Base-by-base conservation (phyloP, 1,140 invertebrate species). In the Notospermus geniculatus region DNA sequence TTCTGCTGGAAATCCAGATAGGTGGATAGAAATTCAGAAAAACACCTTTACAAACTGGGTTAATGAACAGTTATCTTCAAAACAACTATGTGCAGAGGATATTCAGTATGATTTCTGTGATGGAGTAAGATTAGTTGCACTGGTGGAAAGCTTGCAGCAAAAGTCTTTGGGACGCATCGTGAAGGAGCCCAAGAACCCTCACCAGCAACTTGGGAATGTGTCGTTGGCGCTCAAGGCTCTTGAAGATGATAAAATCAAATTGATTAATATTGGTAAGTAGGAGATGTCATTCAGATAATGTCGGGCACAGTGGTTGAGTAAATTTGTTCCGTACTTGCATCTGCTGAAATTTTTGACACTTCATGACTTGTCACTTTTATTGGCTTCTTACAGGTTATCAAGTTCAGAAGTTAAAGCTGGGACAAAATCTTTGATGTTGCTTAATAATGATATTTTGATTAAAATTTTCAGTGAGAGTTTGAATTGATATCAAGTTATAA, bases 1-100 rank as follows among this genome's bases (percentile, higher is more conserved):
- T n/a, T n/a, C 63, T 27, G 60, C 68, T 29, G 66, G 67, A 29
- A 46, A 28, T 4, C 41, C 57, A 23, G 54, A 65, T 30, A 57
- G 70, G 11, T 80, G 77, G 78, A 91, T 98, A 29, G 91, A 94
- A 77, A 98, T 98, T 67, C 95, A 98, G 82, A 89, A 93, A 28
- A 94, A 96, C 75, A 98, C 95, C 0, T 98, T 98, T 80, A 88
- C 90, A 65, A 98, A 98, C 82, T 98, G 95, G 95, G 91, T 97
- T 63, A 98, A 98, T 82, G 94, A 97, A 80, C 92, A 96, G 70
- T 80, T 97, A 55, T 88, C 62, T 36, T 29, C 63, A 1, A 65
- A 63, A 87, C 66, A 76, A 59, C 62, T 64, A 2, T 60, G 68
- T 13, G 63, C 78, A 2, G 54, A 87, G 9, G 90, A 97, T 78